Conservation (phyloP, 2,888 invertebrate genomes). For the Brachypalpus laphriformis region DNA sequence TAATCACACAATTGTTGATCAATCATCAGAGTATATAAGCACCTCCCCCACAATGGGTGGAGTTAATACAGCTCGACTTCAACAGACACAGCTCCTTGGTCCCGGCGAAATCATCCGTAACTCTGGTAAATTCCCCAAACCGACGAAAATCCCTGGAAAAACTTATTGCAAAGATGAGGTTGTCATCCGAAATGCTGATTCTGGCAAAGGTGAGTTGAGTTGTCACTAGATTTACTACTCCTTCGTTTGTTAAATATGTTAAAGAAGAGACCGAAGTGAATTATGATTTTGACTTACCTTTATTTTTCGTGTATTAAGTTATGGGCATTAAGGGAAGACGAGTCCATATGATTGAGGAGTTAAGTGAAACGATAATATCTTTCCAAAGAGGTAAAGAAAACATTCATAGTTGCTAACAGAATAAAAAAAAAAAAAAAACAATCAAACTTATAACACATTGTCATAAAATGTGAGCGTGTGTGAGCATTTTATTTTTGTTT, state of each 20-base stretch:
- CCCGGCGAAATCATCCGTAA: constrained; percentile 94
- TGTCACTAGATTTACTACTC: background rate
- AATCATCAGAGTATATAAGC: constrained; percentile 83
- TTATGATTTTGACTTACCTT: constrained; percentile 61
- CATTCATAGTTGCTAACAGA: constrained; percentile 62
- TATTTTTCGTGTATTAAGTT: constrained; percentile 85
- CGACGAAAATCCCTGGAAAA: constrained; percentile 95
- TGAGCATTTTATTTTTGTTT: constrained; percentile 67
- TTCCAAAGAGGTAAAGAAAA: constrained; percentile 96
- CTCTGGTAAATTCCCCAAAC: constrained; percentile 94
- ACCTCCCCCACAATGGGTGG: constrained; percentile 84
- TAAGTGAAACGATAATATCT: constrained; percentile 99
- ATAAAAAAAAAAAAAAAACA: constrained; percentile 14
- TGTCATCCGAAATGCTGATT: constrained; percentile 96
- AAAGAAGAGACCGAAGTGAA: constrained; percentile 10
- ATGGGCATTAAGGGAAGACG: constrained; percentile 99
- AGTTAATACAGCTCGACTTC: constrained; percentile 80
- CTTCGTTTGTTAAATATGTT: background rate
- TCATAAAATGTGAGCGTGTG: constrained; percentile 55
- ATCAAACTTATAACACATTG: constrained; percentile 42
- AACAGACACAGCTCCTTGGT: constrained; percentile 85
- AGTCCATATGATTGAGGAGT: constrained; percentile 99
- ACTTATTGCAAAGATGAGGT: constrained; percentile 98
- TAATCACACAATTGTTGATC: constrained; percentile 76
- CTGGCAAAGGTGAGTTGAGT: constrained; percentile 91